Evolutionary conservation across 2,888 invertebrate species (phyloP).

Genomic region (Acleris literana): DNA sequence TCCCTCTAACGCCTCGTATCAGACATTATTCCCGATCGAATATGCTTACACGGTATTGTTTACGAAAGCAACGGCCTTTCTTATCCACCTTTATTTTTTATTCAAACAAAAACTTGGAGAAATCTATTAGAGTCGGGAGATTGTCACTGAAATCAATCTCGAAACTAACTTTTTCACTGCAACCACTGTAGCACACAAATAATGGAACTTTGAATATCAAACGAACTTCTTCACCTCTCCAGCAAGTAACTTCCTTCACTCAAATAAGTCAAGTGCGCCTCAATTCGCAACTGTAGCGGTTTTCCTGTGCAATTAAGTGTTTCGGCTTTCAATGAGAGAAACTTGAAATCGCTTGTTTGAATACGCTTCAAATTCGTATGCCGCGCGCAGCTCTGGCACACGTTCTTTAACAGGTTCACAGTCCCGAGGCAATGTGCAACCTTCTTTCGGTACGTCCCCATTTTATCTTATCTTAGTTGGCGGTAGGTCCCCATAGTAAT

Average conservation of each 20-base stretch:
- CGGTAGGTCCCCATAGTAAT: no score
- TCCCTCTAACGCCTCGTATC: background rate
- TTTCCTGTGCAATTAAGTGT: slow-evolving; percentile 66
- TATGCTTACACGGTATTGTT: background rate
- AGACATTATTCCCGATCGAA: slow-evolving; percentile 6
- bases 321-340: slow-evolving; percentile 65
- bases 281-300: slow-evolving; percentile 47
- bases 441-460: no score
- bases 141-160: slow-evolving; percentile 59
- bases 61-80: slow-evolving; percentile 3
- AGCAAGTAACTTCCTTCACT: slow-evolving; percentile 52
- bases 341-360: slow-evolving; percentile 62
- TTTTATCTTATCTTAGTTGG: no score
- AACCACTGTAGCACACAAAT: slow-evolving; percentile 53
- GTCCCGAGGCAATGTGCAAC: no score
- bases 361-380: slow-evolving; percentile 51
- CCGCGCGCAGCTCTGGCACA: slow-evolving; percentile 39
- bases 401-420: background rate
- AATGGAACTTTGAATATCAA: slow-evolving; percentile 62
- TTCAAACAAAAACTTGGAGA: slow-evolving; percentile 47
- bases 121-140: slow-evolving; percentile 51
- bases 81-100: slow-evolving; percentile 48
- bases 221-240: slow-evolving; percentile 62
- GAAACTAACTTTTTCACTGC: slow-evolving; percentile 46
- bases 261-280: slow-evolving; percentile 60